Evolutionary conservation across 2,113 vertebrate species (phyloP), one percentile per base, ranked within the genome.

Genomic region (Lepidothrix coronata): DNA sequence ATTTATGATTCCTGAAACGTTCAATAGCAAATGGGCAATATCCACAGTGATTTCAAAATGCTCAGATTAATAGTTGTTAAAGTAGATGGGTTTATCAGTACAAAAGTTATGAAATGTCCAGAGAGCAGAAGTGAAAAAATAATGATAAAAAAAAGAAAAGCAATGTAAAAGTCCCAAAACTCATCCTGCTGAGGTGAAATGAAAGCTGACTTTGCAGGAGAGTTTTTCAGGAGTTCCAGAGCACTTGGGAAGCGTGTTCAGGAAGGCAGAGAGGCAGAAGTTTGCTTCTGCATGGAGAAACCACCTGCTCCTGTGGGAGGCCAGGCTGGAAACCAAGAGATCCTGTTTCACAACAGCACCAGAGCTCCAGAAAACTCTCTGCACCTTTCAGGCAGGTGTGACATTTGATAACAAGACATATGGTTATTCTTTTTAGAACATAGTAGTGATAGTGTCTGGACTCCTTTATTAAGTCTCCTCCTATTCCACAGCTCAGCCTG

Each of bases 71-170:
- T 58, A 73, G 81, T 49, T 71, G 41, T 52, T 85, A 41, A 91
- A 93, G 62, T 51, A 90, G 63, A 88, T 43, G 55, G 66, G 55
- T 71, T 92, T 86, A 73, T 95, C 84, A 71, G 48, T n/a, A 58
- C 46, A 84, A 61, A 91, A 91, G 51, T 88, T 52, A 75, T 48
- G 80, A 88, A 86, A 63, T 11, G 25, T n/a, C 46, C 68, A 92
- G 67, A 30, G 0, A 5, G n/a, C 24, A 87, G 58, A 93, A 79
- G 55, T 37, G 33, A 37, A 79, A 63, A 79, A 89, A 82, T 59
- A 72, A 89, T 3, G 24, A 54, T 52, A 1, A 10, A 77, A 54
- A 39, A 72, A 33, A 59, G 9, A 59, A 62, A 61, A 51, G 30
- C 25, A 22, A 12, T 4, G 3, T 27, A 24, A 9, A 71, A 86